A percentile compares a stretch with the other conserved stretches of the same genome.
Conservation (phyloP, 2,797 vertebrate species). For the Arrhamphus sclerolepis region DNA sequence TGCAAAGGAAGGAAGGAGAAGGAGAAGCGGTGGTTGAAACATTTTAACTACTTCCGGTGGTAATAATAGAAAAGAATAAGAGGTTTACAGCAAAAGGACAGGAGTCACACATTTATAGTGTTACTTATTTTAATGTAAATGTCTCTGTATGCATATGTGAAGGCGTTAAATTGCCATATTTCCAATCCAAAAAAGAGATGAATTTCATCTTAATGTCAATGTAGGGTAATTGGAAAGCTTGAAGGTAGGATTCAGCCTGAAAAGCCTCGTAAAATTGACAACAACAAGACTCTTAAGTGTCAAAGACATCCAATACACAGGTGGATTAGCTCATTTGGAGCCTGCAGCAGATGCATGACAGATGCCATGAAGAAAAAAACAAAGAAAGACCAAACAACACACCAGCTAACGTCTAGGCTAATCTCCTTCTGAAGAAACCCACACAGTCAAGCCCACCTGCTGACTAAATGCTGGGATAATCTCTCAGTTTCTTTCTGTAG, state of each 20-base stretch:
- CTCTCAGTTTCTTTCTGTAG: conserved; percentile 12
- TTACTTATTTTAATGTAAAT: too few relatives aligned
- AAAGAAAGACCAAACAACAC: conserved; percentile 37
- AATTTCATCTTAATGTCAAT: conserved; percentile 22
- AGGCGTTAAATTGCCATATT: conserved; percentile 8
- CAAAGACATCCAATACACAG: conserved; percentile 33
- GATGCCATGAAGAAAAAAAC: conserved; percentile 37
- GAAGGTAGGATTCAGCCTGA: conserved; percentile 25
- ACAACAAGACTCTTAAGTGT: conserved; percentile 29
- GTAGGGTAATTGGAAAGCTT: conserved; percentile 10
- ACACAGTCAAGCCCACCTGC: conserved; percentile 44
- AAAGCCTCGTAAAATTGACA: conserved; percentile 25
- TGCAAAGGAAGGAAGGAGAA: conserved; percentile 17
- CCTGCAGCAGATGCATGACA: conserved; percentile 30
- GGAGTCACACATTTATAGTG: conserved; percentile 15
- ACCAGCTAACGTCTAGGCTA: conserved; percentile 28
- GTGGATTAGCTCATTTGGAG: conserved; percentile 42
- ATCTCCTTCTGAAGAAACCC: conserved; percentile 41
- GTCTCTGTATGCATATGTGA: background rate
- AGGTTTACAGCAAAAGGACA: conserved; percentile 1
- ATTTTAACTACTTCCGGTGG: conserved; percentile 26
- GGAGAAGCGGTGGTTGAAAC: conserved; percentile 47
- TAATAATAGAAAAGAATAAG: conserved; percentile 2
- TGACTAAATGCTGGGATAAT: conserved; percentile 34
- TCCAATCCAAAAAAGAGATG: conserved; percentile 13